Evolutionary conservation across 2,888 invertebrate species (phyloP).

Genomic region (Pachymerium ferrugineum): DNA sequence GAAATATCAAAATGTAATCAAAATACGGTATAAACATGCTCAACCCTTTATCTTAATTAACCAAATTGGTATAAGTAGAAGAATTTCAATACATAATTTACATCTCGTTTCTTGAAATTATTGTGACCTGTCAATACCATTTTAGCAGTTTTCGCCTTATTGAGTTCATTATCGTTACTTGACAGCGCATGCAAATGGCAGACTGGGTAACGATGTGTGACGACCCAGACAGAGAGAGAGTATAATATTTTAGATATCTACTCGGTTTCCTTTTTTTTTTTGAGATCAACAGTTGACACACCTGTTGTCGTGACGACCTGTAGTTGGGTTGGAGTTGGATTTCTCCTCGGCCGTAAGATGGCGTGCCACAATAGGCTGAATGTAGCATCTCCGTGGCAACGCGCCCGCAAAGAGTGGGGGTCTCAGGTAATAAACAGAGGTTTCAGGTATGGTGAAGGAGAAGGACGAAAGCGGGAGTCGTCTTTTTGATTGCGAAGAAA

Average conservation of each 20-base stretch:
- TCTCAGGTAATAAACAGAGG: constrained; percentile 17
- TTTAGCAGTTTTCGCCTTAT: background rate
- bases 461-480: background rate
- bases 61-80: too few relatives aligned
- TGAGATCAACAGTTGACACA: constrained; percentile 9
- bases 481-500: constrained; percentile 19
- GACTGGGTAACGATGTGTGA: constrained; percentile 3
- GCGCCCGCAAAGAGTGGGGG: background rate
- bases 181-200: constrained; percentile 16
- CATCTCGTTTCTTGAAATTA: too few relatives aligned
- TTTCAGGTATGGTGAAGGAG: background rate
- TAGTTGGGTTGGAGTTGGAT: background rate
- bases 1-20: too few relatives aligned
- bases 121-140: constrained; percentile 11
- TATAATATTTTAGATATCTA: too few relatives aligned
- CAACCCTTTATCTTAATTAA: too few relatives aligned
- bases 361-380: background rate
- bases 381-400: background rate
- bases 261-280: too few relatives aligned
- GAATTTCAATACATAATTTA: too few relatives aligned
- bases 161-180: constrained; percentile 3
- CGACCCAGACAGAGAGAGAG: too few relatives aligned
- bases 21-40: too few relatives aligned
- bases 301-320: constrained; percentile 17
- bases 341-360: background rate